Conservation (phyloP, 2,113 vertebrate species). For the Alosa alosa region DNA sequence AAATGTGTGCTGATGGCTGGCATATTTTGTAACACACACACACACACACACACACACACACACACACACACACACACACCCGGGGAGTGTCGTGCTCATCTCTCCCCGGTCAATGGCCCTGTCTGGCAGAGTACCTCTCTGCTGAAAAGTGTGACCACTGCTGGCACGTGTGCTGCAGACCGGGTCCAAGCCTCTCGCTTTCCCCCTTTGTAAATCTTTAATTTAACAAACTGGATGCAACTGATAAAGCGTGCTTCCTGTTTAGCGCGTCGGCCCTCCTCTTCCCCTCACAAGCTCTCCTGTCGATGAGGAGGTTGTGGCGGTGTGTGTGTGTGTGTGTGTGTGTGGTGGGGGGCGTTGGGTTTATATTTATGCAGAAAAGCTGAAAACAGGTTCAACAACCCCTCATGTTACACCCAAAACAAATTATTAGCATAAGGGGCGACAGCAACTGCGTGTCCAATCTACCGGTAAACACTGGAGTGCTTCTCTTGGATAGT, state of each 20-base stretch:
- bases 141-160: conserved; percentile 46
- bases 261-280: background rate
- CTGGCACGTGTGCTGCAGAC: conserved; percentile 41
- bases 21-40: conserved; percentile 1
- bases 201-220: conserved; percentile 27
- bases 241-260: conserved; percentile 3
- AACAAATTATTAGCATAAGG: background rate
- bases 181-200: conserved; percentile 35
- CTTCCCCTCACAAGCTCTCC: background rate
- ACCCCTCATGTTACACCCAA: background rate
- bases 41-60: background rate
- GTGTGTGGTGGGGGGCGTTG: background rate
- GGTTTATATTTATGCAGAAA: background rate
- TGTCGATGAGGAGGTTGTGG: background rate
- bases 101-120: conserved; percentile 25
- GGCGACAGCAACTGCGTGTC: background rate
- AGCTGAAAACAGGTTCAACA: background rate
- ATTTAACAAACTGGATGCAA: conserved; percentile 28
- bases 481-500: background rate
- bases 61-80: background rate
- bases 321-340: too few species aligned
- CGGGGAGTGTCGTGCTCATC: conserved; percentile 34
- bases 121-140: conserved; percentile 40
- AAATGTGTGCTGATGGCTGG: background rate
- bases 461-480: background rate